Base-by-base conservation (phyloP, 2,888 invertebrate genomes). In the Mechanitis mazaeus region DNA sequence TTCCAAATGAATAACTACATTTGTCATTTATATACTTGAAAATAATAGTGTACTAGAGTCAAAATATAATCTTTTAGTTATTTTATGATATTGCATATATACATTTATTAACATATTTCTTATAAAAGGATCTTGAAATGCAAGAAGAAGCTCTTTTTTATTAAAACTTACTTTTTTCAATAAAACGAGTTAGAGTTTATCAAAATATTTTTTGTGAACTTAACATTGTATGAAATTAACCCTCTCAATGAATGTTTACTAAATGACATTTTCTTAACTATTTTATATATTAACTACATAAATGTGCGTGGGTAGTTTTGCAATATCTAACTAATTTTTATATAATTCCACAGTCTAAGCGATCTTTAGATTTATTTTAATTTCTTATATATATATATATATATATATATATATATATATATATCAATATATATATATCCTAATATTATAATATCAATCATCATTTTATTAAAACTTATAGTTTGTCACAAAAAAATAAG, bases 271-370 rank as follows among this genome's bases (percentile, higher is more conserved):
- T 2, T 42, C 42, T 42, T 42, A 42, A 9, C 42, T 42, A 42
- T 20, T 55, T 56, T 58, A 54, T 53, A 58, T 60, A 53, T 57
- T 70, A 64, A 70, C 69, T 71, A 72, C 69, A 56, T 68, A 60
- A 73, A 69, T 72, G 80, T 85, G 86, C 86, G 85, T 83, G 82
- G 75, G 77, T 76, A 67, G 54, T 76, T 80, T 78, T 81, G 80
- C 81, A 68, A 72, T 79, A 75, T 75, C 76, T 79, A 79, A 72
- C 73, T 68, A 69, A 69, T 68, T 53, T 65, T 69, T 67, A 68
- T 68, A 70, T 69, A 63, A 64, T 72, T 69, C 72, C 75, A 78
- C 81, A 78, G 79, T 79, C 80, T 84, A 85, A 75, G 77, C 79
- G 72, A 67, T 72, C 70, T 71, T 73, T 70, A 61, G 69, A 63